Evolutionary conservation across 2,797 vertebrate species (phyloP).

Genomic region (Gorsachius magnificus): DNA sequence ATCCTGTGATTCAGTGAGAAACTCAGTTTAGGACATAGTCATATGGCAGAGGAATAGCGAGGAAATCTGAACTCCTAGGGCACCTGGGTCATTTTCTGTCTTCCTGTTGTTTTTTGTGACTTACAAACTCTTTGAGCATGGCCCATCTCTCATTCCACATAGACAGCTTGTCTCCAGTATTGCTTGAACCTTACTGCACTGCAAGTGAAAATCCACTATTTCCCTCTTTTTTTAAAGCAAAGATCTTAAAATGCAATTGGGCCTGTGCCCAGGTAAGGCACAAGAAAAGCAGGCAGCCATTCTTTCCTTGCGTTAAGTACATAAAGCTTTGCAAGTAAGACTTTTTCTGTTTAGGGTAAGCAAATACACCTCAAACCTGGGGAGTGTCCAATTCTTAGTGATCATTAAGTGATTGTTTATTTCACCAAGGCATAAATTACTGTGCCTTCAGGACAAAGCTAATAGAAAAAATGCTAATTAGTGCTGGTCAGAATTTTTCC

Average conservation of each 20-base stretch:
- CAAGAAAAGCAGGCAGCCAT: background rate
- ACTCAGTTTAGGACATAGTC: background rate
- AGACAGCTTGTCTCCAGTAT: background rate
- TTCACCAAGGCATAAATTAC: conserved; percentile 30
- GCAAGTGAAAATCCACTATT: background rate
- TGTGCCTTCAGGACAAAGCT: conserved; percentile 56
- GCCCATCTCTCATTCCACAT: background rate
- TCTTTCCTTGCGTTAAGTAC: conserved; percentile 5
- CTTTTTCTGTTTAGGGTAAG: conserved; percentile 31
- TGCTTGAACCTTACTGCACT: background rate
- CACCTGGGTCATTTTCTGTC: background rate
- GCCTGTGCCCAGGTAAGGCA: background rate
- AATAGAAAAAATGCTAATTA: conserved; percentile 68
- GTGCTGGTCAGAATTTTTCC: conserved; percentile 45
- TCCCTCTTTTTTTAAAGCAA: background rate
- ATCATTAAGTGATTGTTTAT: conserved; percentile 37
- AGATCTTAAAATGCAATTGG: conserved; percentile 45
- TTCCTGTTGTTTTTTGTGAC: background rate
- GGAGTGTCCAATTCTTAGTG: conserved; percentile 29
- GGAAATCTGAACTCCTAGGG: background rate
- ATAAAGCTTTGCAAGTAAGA: conserved; percentile 18
- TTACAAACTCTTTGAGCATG: background rate
- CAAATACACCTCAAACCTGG: conserved; percentile 14
- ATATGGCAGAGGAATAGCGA: background rate
- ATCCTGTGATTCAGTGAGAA: background rate